phyloP scores from a whole-genome alignment of 2,797 vertebrate species.

The Pangasius larnaudii region DNA sequence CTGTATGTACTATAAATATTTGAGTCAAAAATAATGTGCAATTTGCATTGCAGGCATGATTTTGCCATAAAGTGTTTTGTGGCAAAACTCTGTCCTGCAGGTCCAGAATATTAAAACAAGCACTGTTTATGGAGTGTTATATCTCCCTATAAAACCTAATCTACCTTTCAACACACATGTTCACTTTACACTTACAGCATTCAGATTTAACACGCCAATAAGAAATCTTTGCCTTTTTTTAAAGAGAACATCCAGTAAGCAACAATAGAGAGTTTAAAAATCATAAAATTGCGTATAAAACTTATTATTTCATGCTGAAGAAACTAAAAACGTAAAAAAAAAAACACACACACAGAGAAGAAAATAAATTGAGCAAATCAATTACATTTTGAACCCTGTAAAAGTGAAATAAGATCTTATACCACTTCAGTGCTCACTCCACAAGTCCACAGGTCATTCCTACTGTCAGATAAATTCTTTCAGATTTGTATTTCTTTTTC shows the following conservation, averaged over 20 bases:
- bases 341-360: neutral
- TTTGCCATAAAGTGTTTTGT: constrained; percentile 46
- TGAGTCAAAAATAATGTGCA: constrained; percentile 37
- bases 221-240: neutral
- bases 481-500: constrained; percentile 67
- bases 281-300: neutral
- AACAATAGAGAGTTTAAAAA: neutral
- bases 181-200: constrained; percentile 3
- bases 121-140: constrained; percentile 26
- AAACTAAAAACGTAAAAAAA: neutral
- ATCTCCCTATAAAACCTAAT: constrained; percentile 27
- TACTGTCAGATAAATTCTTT: constrained; percentile 67
- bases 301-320: neutral
- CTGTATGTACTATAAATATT: constrained; percentile 47
- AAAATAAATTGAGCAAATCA: neutral
- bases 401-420: neutral
- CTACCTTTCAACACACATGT: constrained; percentile 12
- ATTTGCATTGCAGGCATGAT: constrained; percentile 37
- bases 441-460: constrained; percentile 76
- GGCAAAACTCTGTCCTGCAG: constrained; percentile 37
- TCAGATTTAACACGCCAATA: neutral
- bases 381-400: neutral
- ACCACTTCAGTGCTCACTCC: constrained; percentile 65
- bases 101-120: constrained; percentile 42
- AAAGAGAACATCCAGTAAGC: neutral